A percentile compares a stretch with the other conserved stretches of the same genome.
These are phyloP conservation scores for Alexandromys fortis DNA, from an alignment of 2,113 vertebrate genomes.

Conservation along the genomic window DNA sequence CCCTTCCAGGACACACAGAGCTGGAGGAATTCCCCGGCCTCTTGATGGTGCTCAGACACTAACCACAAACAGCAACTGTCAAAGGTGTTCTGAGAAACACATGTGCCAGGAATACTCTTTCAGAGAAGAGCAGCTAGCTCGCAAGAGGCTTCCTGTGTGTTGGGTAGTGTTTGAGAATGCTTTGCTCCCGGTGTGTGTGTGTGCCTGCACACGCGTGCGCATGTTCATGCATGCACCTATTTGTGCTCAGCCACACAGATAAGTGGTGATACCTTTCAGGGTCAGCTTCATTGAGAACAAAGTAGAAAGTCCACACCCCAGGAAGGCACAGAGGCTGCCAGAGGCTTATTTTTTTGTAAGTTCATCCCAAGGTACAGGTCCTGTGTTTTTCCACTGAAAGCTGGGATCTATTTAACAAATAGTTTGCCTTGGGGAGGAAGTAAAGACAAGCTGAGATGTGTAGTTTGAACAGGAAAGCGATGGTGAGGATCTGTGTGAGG, in stretches of 20 bases:
- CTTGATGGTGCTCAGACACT: slow-evolving; percentile 3
- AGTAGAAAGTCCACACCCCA: neutral
- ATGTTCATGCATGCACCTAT: neutral
- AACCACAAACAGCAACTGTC: slow-evolving; percentile 29
- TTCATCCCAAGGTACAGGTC: neutral
- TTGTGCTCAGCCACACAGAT: neutral
- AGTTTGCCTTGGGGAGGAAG: neutral
- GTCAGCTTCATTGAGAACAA: neutral
- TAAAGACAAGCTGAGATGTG: neutral
- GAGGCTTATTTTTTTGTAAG: neutral
- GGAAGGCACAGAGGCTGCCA: neutral
- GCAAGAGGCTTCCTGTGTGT: slow-evolving; percentile 25
- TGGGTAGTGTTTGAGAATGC: neutral
- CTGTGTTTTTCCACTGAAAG: neutral
- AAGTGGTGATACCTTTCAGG: neutral
- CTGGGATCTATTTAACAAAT: neutral
- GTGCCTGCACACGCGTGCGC: neutral
- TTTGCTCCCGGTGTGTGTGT: neutral
- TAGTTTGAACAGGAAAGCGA: slow-evolving; percentile 1
- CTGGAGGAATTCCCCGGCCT: slow-evolving; percentile 65
- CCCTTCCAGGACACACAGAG: slow-evolving; percentile 44
- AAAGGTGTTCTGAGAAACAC: slow-evolving; percentile 49
- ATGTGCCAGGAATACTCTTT: neutral
- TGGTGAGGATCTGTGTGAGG: neutral
- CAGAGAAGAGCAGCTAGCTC: neutral